Percentiles rank a stretch among this genome's conserved stretches.
Evolutionary conservation across 1,140 invertebrate genomes (phyloP).

Genomic region (Metopolophium dirhodum): DNA sequence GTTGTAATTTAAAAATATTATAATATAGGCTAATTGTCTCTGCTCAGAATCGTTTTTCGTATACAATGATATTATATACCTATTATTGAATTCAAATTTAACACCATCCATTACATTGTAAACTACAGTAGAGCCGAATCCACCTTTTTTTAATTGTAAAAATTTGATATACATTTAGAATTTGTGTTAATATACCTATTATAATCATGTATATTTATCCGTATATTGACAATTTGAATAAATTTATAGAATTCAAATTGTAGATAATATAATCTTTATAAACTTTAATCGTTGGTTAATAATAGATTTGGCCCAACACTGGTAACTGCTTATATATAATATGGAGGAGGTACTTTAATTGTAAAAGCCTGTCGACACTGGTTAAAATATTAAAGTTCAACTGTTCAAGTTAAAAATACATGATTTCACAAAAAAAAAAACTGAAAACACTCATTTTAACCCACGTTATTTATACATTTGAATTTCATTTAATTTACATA

Average conservation of each 20-base stretch:
- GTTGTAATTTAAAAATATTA: too few species aligned
- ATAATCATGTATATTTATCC: too few species aligned
- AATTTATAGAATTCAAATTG: background rate
- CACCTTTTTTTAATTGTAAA: background rate
- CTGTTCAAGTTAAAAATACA: constrained; percentile 3
- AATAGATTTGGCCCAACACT: background rate
- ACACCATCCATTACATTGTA: too few species aligned
- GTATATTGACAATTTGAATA: background rate
- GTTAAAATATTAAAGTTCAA: background rate
- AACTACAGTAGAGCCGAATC: too few species aligned
- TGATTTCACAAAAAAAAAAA: background rate
- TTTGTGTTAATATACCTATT: background rate
- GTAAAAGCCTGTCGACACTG: background rate
- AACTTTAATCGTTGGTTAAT: background rate
- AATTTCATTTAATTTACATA: too few species aligned
- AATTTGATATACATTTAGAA: background rate
- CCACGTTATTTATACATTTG: background rate
- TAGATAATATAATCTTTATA: background rate
- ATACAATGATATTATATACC: too few species aligned
- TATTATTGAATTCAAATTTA: too few species aligned
- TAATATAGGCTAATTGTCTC: too few species aligned
- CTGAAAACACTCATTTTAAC: background rate
- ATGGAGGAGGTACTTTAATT: background rate
- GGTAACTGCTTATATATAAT: background rate
- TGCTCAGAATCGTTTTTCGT: too few species aligned